Base-by-base conservation (phyloP, 2,888 invertebrate species). In the Ectemnius cavifrons region DNA sequence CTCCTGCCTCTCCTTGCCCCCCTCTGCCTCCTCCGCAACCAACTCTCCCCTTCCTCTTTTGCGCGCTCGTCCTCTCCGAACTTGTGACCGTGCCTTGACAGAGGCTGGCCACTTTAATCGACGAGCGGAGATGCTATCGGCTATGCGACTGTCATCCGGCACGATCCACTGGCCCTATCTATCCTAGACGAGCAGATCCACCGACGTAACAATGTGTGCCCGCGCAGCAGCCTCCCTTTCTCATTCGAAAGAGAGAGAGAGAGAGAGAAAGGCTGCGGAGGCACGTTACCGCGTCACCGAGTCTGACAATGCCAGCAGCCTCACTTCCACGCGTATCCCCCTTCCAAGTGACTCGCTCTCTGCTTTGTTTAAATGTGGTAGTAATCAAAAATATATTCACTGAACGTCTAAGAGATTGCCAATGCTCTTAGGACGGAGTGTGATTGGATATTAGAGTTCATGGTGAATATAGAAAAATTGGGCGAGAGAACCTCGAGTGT, bases 81-180 rank as follows among this genome's bases (percentile, higher is more conserved):
- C 37, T 37, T 37, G 37, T 37, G 37, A 37, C 11, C 37, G 8
- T 37, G 37, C 37, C 37, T 37, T 37, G 37, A 37, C 37, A 37
- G 60, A 57, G 58, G 75, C 75, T 73, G 52, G n/a, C 14, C 67
- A 72, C 80, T 77, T 78, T 78, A 78, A 79, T 79, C 75, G 78
- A 84, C 84, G 8, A 37, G 76, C 62, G 13, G 59, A 78, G 82
- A 82, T 82, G 69, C 65, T 83, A 82, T 82, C 82, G 67, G 57
- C 67, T 60, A 28, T 6, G 59, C 62, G 75, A 73, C 81, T 78
- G 82, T 82, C 82, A 80, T 83, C 76, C 77, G 37, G 56, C 61
- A 59, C 72, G 76, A 82, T 81, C 65, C 81, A 70, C 67, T 8
- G 8, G 78, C 75, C 66, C 63, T 23, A 59, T 63, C 74, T 37